A percentile compares a stretch with the other conserved stretches of the same genome.
These are phyloP conservation scores for Oncorhynchus kisutch DNA, from an alignment of 2,113 vertebrate species.

Conservation along the genomic window DNA sequence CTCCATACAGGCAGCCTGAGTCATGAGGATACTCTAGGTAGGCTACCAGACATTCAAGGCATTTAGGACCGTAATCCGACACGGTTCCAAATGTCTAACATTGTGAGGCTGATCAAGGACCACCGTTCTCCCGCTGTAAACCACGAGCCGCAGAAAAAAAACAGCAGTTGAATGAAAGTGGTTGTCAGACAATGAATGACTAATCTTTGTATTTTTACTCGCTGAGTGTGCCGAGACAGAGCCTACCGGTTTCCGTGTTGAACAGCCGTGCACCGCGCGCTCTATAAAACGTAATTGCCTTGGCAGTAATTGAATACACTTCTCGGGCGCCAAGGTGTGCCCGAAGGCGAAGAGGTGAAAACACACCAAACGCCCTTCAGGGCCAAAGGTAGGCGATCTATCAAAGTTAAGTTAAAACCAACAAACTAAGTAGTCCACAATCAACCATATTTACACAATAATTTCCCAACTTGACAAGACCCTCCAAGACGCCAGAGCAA, in stretches of 20 bases:
- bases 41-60: no score
- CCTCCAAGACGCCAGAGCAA: background rate
- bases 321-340: background rate
- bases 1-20: no score
- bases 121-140: no score
- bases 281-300: conserved; percentile 26
- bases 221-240: background rate
- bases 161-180: no score
- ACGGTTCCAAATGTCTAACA: no score
- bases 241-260: background rate
- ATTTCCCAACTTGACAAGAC: background rate
- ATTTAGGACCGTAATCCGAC: no score
- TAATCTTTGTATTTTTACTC: background rate
- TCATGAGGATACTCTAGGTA: no score
- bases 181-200: background rate
- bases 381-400: background rate
- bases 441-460: conserved; percentile 10
- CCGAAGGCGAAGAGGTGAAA: conserved; percentile 6
- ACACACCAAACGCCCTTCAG: conserved; percentile 11
- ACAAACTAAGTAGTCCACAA: background rate
- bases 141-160: no score
- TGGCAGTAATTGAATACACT: conserved; percentile 5
- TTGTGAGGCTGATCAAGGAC: no score
- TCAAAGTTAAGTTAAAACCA: background rate
- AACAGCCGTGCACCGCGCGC: background rate